Percentiles rank a stretch among this genome's conserved stretches.
Conservation (phyloP, 2,113 vertebrate genomes). For the Ochotona princeps region DNA sequence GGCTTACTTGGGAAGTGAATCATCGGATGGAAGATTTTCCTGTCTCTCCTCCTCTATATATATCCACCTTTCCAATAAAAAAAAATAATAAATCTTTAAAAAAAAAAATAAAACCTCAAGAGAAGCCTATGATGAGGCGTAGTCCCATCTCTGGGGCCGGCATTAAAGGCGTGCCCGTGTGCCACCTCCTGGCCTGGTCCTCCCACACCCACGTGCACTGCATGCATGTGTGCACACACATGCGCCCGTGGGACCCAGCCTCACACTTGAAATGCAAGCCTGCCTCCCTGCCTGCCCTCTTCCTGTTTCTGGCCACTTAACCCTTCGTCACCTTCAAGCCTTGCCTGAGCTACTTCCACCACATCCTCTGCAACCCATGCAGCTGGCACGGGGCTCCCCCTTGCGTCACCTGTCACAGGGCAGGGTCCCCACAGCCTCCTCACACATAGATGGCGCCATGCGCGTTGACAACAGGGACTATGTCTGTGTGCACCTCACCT, state of each 20-base stretch:
- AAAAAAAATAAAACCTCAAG: not conserved
- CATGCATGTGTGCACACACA: fast-evolving
- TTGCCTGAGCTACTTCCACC: not conserved
- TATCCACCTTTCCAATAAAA: too few species aligned
- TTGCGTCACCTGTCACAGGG: not conserved
- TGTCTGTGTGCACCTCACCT: not conserved
- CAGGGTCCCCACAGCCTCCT: not conserved
- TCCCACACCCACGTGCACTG: fast-evolving
- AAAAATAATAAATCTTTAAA: too few species aligned
- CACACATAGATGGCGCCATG: not conserved
- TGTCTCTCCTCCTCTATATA: too few species aligned
- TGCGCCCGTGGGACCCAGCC: not conserved
- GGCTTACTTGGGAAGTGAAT: too few species aligned
- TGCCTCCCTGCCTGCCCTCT: not conserved
- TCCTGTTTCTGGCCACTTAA: not conserved
- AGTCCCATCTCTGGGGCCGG: not conserved
- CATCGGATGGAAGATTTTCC: too few species aligned
- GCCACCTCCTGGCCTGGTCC: not conserved
- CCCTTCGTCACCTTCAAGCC: not conserved
- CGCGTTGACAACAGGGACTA: not conserved
- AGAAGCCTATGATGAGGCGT: not conserved
- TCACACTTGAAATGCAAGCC: not conserved
- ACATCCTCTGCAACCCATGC: not conserved
- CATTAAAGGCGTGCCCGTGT: not conserved
- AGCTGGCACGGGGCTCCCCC: not conserved